Conservation (phyloP, 2,888 invertebrate genomes). For the Oconnorella tubifera region DNA sequence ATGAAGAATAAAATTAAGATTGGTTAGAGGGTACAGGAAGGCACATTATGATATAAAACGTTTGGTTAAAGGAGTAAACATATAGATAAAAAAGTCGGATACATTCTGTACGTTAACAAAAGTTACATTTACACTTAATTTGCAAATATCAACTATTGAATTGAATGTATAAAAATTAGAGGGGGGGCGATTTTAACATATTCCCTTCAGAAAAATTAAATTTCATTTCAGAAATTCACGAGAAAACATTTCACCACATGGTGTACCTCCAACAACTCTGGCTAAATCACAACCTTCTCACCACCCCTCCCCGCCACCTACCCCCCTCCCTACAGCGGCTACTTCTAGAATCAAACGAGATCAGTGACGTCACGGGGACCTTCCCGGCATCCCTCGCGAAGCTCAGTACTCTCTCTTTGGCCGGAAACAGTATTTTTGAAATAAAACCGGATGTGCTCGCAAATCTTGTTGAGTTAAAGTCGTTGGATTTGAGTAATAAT, state of each 20-base stretch:
- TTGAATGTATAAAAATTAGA: too few relatives aligned
- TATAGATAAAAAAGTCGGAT: too few relatives aligned
- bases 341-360: constrained; percentile 71
- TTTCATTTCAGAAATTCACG: constrained; percentile 69
- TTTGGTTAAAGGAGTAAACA: too few relatives aligned
- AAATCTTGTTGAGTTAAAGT: constrained; percentile 20
- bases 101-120: too few relatives aligned
- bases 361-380: constrained; percentile 55
- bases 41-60: too few relatives aligned
- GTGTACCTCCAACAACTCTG: constrained; percentile 76
- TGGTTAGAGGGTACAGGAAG: too few relatives aligned
- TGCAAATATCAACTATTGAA: too few relatives aligned
- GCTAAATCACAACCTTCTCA: constrained; percentile 73
- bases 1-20: too few relatives aligned
- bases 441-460: constrained; percentile 27
- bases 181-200: too few relatives aligned
- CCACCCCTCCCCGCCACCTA: constrained; percentile 70
- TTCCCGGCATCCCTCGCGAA: constrained; percentile 38
- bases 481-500: constrained; percentile 34
- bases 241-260: constrained; percentile 78
- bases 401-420: constrained; percentile 31
- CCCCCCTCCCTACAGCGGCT: constrained; percentile 74
- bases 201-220: too few relatives aligned
- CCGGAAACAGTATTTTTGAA: constrained; percentile 32
- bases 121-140: too few relatives aligned